Percentiles rank a stretch among this genome's conserved stretches.
Evolutionary conservation across 2,888 invertebrate genomes (phyloP).

Genomic region (Eupithecia vulgata): DNA sequence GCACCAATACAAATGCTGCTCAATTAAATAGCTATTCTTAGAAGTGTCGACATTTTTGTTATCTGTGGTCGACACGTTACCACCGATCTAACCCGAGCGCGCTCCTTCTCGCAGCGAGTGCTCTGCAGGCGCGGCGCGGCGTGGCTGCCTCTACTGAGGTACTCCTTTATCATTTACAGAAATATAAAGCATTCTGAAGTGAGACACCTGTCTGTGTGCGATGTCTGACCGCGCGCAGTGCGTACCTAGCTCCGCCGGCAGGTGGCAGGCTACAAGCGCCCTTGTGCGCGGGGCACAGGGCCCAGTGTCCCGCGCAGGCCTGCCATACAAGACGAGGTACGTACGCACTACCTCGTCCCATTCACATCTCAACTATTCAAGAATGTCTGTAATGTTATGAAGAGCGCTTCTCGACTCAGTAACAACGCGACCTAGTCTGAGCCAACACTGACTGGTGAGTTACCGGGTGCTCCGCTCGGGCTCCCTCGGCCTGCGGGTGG

Average conservation of each 20-base stretch:
- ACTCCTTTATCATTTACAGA: background rate
- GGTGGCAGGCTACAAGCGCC: background rate
- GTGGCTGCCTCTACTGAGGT: background rate
- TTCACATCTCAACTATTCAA: no score
- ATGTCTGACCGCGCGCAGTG: background rate
- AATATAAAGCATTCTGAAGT: background rate
- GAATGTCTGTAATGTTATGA: background rate
- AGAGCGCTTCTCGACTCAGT: background rate
- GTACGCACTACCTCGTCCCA: no score
- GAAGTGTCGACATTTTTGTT: background rate
- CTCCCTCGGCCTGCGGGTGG: no score
- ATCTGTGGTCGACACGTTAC: no score
- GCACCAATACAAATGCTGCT: background rate
- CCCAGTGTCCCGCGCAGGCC: background rate
- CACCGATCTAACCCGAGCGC: background rate
- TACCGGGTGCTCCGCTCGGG: no score
- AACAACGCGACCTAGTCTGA: background rate
- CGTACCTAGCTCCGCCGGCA: background rate
- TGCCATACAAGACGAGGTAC: no score
- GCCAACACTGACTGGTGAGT: no score
- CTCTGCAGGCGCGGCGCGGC: no score
- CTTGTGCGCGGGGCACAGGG: background rate
- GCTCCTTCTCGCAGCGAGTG: background rate
- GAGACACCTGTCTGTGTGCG: background rate
- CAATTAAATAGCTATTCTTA: background rate